Percentiles rank a stretch among this genome's conserved stretches.
Evolutionary conservation across 2,113 vertebrate genomes (phyloP).

Genomic region (Ceuthmochares aereus): DNA sequence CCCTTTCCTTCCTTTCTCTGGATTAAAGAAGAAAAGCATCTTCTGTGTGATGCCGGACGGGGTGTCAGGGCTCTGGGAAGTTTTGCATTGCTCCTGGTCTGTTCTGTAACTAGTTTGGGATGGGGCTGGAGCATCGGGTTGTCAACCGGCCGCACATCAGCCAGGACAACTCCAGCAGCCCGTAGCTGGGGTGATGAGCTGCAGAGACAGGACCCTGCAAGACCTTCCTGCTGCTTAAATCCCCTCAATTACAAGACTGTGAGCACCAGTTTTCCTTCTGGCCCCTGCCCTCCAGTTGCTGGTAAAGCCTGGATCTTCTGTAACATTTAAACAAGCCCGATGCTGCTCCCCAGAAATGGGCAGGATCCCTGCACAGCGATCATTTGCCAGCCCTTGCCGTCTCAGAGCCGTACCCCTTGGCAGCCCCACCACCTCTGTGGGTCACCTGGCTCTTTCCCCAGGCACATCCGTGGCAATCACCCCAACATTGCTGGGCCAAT

Average conservation of each 20-base stretch:
- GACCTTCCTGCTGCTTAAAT: not conserved
- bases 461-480: not conserved
- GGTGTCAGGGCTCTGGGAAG: not conserved
- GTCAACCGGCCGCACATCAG: rapidly evolving
- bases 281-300: not conserved
- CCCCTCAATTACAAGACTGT: rapidly evolving
- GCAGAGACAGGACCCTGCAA: not conserved
- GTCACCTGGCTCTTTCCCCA: not conserved
- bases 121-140: not conserved
- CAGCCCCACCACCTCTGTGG: rapidly evolving
- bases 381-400: not conserved
- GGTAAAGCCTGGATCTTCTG: not conserved
- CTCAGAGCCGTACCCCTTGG: not conserved
- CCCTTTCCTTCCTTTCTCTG: not conserved
- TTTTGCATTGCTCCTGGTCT: not conserved
- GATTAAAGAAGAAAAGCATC: not conserved
- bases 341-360: not conserved
- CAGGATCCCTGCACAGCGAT: not conserved
- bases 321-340: too few species aligned
- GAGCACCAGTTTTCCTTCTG: not conserved
- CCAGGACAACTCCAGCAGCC: not conserved
- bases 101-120: not conserved
- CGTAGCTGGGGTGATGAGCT: not conserved
- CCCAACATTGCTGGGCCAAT: not conserved
- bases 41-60: not conserved